Evolutionary conservation across 2,797 vertebrate species (phyloP), one percentile per base, ranked within the genome.

Genomic region (Acestrorhynchus altus): DNA sequence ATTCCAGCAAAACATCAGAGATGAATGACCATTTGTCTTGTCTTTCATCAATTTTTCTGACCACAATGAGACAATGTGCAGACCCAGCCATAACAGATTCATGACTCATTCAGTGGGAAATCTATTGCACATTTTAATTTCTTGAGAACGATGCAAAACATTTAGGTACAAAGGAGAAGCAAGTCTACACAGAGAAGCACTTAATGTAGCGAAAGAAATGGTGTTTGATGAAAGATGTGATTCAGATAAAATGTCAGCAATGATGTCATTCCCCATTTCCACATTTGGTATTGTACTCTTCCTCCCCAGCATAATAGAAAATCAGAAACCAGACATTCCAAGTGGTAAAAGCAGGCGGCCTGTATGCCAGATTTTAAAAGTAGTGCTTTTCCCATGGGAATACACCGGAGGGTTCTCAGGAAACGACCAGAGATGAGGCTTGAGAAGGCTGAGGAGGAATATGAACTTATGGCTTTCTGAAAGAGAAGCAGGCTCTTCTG

Each of bases 361-460:
- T 69, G 57, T 65, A 8, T 47, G 65, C 77, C 40, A 22, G 35
- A 61, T 72, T 77, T 85, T 69, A 83, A 72, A 31, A 61, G 16
- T 15, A 31, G 20, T 6, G 9, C 72, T 76, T 40, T 49, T 76
- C 78, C 72, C 51, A 65, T 77, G 5, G 35, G 31, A 74, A 76
- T 51, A 64, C 24, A 59, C 71, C 28, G 1, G 3, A 57, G 60
- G 60, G 64, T 74, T 80, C 24, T 18, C 16, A 84, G 85, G 86
- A 88, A 87, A 81, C 82, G 65, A 79, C 69, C 78, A 11, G n/a
- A 69, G 84, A 87, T 83, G 81, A 81, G 59, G 66, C 20, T 61
- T 71, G 47, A 77, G 61, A 69, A 76, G 77, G 6, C 44, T 47
- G 57, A 59, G 56, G 80, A 70, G 79, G 87, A 88, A 83, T 66